Conservation (phyloP, 1,140 invertebrate species). For the Apis cerana region DNA sequence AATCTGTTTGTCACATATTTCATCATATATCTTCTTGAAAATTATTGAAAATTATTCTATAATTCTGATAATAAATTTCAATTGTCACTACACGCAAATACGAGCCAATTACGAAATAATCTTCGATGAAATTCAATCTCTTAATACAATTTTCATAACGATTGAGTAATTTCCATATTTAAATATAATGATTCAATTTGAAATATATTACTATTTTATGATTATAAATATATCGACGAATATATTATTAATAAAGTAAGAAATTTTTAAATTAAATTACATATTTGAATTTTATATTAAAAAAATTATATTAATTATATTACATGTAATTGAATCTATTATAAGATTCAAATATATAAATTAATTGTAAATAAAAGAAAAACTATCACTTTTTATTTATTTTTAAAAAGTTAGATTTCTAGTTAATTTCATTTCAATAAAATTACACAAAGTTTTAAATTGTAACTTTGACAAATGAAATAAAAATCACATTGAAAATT, state of each 20-base stretch:
- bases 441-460: background rate
- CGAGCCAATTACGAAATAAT: background rate
- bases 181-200: background rate
- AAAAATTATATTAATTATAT: no score
- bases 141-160: background rate
- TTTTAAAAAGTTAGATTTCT: no score
- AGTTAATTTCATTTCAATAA: background rate
- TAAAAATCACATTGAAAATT: background rate
- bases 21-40: no score
- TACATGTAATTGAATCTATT: no score
- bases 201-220: no score
- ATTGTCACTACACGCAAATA: background rate
- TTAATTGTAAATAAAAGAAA: no score
- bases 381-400: no score
- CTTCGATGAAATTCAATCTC: background rate
- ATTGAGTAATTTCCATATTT: no score
- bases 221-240: background rate
- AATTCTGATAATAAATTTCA: background rate
- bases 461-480: background rate
- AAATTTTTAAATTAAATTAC: no score
- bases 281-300: no score
- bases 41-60: background rate
- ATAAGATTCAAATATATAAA: no score
- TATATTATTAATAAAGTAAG: background rate
- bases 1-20: no score